phyloP scores from a whole-genome alignment of 2,797 vertebrate species.

The Lagocephalus sceleratus region DNA sequence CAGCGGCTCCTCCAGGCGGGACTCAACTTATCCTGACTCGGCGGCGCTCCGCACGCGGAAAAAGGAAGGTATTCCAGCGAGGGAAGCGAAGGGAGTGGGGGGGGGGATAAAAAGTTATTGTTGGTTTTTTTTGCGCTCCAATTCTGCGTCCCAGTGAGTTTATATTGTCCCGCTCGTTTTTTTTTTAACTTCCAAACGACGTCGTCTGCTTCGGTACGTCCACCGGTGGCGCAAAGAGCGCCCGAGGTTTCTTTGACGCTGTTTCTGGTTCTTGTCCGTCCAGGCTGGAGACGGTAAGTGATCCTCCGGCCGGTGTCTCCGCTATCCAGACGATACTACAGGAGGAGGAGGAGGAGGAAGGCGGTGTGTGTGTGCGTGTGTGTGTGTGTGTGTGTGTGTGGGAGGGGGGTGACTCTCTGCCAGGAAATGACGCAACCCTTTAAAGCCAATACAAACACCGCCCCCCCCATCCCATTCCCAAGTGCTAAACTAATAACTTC shows the following conservation, averaged over 20 bases:
- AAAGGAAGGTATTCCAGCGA: background rate
- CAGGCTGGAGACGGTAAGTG: background rate
- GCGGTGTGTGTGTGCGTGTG: too few species aligned
- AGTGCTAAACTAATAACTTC: constrained; percentile 2
- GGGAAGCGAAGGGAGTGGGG: background rate
- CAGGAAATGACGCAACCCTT: constrained; percentile 74
- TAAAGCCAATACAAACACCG: constrained; percentile 44
- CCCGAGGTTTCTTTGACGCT: background rate
- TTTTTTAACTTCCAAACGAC: constrained; percentile 36
- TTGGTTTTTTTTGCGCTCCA: constrained; percentile 6
- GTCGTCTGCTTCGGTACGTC: background rate
- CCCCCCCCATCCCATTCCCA: background rate
- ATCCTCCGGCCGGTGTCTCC: constrained; percentile 17
- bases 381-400: too few species aligned
- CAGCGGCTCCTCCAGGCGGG: constrained; percentile 18
- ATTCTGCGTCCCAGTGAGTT: constrained; percentile 25
- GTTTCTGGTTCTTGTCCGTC: background rate
- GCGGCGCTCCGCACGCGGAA: background rate
- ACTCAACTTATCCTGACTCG: background rate
- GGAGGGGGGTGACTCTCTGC: constrained; percentile 23
- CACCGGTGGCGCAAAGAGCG: background rate
- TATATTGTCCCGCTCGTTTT: constrained; percentile 8
- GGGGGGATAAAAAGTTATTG: constrained; percentile 35
- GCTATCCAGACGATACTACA: constrained; percentile 33
- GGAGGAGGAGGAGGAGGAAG: background rate